Evolutionary conservation across 2,888 invertebrate species (phyloP).

Genomic region (Steromphala cineraria): DNA sequence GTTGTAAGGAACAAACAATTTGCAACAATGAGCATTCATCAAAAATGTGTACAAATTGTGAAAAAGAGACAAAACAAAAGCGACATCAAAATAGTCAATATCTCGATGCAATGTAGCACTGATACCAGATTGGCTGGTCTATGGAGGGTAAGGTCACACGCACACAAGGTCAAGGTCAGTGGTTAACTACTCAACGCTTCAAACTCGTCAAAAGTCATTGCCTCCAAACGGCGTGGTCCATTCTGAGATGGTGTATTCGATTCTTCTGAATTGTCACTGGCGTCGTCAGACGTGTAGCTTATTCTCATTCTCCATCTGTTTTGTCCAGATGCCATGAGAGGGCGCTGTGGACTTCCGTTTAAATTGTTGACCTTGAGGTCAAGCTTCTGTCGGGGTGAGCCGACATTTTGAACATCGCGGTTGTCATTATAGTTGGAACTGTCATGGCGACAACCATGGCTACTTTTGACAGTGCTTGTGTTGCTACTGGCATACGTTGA

Average conservation of each 20-base stretch:
- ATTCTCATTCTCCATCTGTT: slow-evolving; percentile 42
- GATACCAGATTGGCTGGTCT: too few relatives aligned
- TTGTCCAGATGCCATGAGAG: slow-evolving; percentile 23
- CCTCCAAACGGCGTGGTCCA: slow-evolving; percentile 34
- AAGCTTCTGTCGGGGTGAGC: slow-evolving; percentile 33
- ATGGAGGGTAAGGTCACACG: too few relatives aligned
- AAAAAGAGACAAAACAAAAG: too few relatives aligned
- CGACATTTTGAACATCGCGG: slow-evolving; percentile 24
- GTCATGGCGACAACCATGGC: neutral
- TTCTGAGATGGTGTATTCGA: slow-evolving; percentile 36
- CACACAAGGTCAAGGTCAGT: too few relatives aligned
- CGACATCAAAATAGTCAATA: too few relatives aligned
- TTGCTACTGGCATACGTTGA: slow-evolving; percentile 54
- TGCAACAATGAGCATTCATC: too few relatives aligned
- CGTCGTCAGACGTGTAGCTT: slow-evolving; percentile 49
- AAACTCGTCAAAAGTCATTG: slow-evolving; percentile 46
- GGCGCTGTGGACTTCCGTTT: slow-evolving; percentile 21
- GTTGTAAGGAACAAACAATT: too few relatives aligned
- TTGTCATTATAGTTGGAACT: slow-evolving; percentile 33
- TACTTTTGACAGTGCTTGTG: slow-evolving; percentile 29
- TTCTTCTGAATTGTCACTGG: slow-evolving; percentile 52
- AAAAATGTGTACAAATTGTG: too few relatives aligned
- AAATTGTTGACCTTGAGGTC: slow-evolving; percentile 41
- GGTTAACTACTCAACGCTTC: slow-evolving; percentile 39
- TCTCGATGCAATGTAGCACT: too few relatives aligned